A percentile compares a stretch with the other conserved stretches of the same genome.
Evolutionary conservation across 2,113 vertebrate species (phyloP).

Genomic region (Oreotrochilus melanogaster): DNA sequence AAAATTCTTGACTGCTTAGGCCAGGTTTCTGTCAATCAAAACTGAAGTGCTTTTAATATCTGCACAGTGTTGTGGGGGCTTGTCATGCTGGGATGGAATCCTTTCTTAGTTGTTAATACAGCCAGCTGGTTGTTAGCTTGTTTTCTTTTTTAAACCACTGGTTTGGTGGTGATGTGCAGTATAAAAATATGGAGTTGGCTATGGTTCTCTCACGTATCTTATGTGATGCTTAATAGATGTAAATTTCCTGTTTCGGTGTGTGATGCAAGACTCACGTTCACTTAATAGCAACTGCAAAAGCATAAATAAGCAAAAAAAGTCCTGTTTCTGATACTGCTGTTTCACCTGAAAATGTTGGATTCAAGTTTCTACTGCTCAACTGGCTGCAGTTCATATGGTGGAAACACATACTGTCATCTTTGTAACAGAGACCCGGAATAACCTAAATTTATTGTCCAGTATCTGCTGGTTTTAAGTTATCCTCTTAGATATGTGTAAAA

Average conservation of each 20-base stretch:
- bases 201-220: not conserved
- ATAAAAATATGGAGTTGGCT: not conserved
- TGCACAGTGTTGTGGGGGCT: not conserved
- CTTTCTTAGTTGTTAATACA: not conserved
- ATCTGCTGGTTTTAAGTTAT: not conserved
- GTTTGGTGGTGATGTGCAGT: not conserved
- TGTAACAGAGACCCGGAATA: not conserved
- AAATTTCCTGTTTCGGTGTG: not conserved
- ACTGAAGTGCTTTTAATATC: constrained; percentile 1
- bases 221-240: not conserved
- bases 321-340: not conserved
- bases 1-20: not conserved
- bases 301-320: not conserved
- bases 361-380: not conserved
- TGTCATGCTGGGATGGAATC: not conserved
- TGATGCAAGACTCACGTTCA: not conserved
- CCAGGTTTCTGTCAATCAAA: constrained; percentile 34
- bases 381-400: not conserved
- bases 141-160: not conserved
- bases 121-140: not conserved
- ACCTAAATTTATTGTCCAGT: not conserved
- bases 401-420: not conserved
- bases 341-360: not conserved
- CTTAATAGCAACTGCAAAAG: not conserved
- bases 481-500: not conserved